Base-by-base conservation (phyloP, 2,888 invertebrate genomes). In the Phrixothrix hirtus region DNA sequence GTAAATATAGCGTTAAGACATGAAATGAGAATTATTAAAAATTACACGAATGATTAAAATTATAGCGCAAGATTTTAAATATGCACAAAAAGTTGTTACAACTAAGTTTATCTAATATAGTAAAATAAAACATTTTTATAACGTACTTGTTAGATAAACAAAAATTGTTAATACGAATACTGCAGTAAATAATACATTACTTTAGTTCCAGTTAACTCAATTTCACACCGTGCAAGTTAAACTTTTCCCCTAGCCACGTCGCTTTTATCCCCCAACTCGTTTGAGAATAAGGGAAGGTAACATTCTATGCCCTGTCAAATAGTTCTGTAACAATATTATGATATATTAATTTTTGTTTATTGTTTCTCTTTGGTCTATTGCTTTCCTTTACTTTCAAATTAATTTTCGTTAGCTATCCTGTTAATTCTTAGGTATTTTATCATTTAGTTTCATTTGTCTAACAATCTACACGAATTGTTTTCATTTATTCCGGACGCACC, bases 141-240 rank as follows among this genome's bases (percentile, higher is more conserved):
- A 10, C 36, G n/a, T n/a, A n/a, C n/a, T n/a, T n/a, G n/a, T n/a
- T n/a, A n/a, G n/a, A n/a, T n/a, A n/a, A n/a, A n/a, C n/a, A n/a
- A n/a, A n/a, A n/a, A n/a, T n/a, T n/a, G n/a, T 58, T 61, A 57
- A 58, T 57, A 55, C 45, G 48, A 35, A 56, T 41, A 21, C 51
- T 48, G 56, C 54, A 60, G 59, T 60, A 60, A 60, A 60, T 48
- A 48, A 43, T 59, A 57, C 57, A 60, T 53, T 48, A 59, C 57
- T 59, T 57, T 59, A 62, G 53, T 59, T 59, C 43, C 59, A 55
- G 56, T 60, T 61, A 62, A 62, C 55, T 58, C 58, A 58, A 62
- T 60, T 61, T 61, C 59, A 58, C 56, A 59, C 57, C 55, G 46
- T 55, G 52, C 58, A 55, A 57, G 51, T 57, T 58, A 50, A 58